A percentile compares a stretch with the other conserved stretches of the same genome.
Evolutionary conservation across 2,797 vertebrate species (phyloP).

Genomic region (Spinus pinus): DNA sequence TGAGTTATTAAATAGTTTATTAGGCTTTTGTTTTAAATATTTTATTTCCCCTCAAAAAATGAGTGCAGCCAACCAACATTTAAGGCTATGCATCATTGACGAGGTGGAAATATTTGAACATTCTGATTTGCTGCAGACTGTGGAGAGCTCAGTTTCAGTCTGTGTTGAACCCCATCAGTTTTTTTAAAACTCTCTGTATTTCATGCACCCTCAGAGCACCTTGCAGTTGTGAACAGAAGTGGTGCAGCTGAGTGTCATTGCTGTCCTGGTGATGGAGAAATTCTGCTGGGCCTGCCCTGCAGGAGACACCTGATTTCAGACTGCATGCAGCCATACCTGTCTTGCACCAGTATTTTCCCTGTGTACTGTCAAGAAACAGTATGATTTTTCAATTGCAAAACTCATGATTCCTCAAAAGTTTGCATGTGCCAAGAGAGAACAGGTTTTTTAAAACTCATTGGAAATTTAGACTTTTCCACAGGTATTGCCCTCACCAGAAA

Average conservation of each 20-base stretch:
- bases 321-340: background rate
- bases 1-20: background rate
- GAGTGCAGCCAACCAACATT: background rate
- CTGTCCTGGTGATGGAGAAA: background rate
- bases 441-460: rapidly evolving
- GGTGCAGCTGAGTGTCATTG: background rate
- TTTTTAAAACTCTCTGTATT: background rate
- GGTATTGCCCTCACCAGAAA: background rate
- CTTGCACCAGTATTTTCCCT: background rate
- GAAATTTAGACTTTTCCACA: background rate
- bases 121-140: background rate
- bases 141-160: background rate
- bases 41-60: background rate
- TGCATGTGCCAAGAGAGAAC: background rate
- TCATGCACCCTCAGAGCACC: background rate
- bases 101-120: background rate
- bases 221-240: background rate
- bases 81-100: background rate
- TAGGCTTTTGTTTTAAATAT: background rate
- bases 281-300: background rate
- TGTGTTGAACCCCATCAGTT: background rate
- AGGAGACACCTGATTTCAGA: background rate
- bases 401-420: background rate
- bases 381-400: background rate
- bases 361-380: background rate